Evolutionary conservation across 2,888 invertebrate species (phyloP).

Genomic region (Lasioglossum lativentre): DNA sequence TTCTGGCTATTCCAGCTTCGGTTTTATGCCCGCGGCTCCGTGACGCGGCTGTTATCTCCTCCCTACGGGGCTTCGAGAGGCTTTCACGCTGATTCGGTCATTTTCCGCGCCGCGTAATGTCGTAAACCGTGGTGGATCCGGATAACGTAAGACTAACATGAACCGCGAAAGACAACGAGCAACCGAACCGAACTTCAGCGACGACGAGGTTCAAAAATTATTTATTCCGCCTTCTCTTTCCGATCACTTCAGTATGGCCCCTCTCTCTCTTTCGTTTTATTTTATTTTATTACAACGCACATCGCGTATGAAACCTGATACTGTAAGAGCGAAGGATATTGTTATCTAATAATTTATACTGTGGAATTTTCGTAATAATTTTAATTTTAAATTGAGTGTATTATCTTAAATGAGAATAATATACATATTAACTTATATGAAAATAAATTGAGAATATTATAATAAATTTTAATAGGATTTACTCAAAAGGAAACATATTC

Average conservation of each 20-base stretch:
- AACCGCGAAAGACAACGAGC: not conserved
- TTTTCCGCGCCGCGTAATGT: conserved; percentile 29
- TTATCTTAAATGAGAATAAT: too few relatives aligned
- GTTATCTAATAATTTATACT: too few relatives aligned
- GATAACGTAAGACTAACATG: conserved; percentile 7
- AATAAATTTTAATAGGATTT: too few relatives aligned
- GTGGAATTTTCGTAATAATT: too few relatives aligned
- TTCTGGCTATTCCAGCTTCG: conserved; percentile 26
- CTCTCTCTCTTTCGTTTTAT: not conserved
- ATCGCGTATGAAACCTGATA: too few relatives aligned
- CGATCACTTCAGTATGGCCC: too few relatives aligned
- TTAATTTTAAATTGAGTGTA: too few relatives aligned
- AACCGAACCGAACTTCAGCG: not conserved
- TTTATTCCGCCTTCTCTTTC: not conserved
- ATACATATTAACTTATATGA: too few relatives aligned
- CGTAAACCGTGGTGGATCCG: conserved; percentile 49
- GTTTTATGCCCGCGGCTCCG: conserved; percentile 37
- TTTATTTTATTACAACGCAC: not conserved
- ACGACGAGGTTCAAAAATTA: not conserved
- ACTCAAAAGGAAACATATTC: too few relatives aligned
- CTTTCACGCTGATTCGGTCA: conserved; percentile 54
- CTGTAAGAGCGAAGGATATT: too few relatives aligned
- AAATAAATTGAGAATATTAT: too few relatives aligned
- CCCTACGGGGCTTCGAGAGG: not conserved
- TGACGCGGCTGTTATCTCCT: conserved; percentile 39